These are phyloP conservation scores for Drosophila arawakana DNA, from an alignment of 1,140 invertebrate species.

Conservation along the genomic window DNA sequence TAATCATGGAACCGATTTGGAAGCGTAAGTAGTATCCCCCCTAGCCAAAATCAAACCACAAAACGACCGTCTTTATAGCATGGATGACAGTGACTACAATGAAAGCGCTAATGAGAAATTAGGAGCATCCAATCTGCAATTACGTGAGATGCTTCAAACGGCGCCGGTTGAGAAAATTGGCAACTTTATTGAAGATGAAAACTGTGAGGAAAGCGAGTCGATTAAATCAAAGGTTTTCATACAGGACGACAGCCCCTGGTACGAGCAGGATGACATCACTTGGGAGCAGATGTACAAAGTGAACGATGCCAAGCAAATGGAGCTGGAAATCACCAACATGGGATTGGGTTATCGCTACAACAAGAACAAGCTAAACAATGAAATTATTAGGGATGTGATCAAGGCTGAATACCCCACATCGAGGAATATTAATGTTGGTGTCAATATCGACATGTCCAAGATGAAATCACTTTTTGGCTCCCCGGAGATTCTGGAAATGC, in stretches of 20 bases:
- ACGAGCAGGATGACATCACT: conserved; percentile 14
- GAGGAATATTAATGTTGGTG: background rate
- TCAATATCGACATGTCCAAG: background rate
- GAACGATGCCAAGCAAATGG: conserved; percentile 20
- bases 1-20: no score
- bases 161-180: background rate
- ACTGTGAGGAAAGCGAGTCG: background rate
- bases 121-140: background rate
- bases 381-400: conserved; percentile 30
- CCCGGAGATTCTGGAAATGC: conserved; percentile 11
- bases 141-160: background rate
- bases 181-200: background rate
- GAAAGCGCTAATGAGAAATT: background rate
- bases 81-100: background rate
- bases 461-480: conserved; percentile 9
- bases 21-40: no score
- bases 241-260: conserved; percentile 20
- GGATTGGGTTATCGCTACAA: conserved; percentile 13
- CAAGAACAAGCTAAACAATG: conserved; percentile 12
- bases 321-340: conserved; percentile 1
- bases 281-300: background rate
- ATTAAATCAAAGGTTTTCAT: background rate
- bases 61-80: no score
- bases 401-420: conserved; percentile 7
- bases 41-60: no score